Evolutionary conservation across 1,140 invertebrate genomes (phyloP).

Genomic region (Rhyzopertha dominica): DNA sequence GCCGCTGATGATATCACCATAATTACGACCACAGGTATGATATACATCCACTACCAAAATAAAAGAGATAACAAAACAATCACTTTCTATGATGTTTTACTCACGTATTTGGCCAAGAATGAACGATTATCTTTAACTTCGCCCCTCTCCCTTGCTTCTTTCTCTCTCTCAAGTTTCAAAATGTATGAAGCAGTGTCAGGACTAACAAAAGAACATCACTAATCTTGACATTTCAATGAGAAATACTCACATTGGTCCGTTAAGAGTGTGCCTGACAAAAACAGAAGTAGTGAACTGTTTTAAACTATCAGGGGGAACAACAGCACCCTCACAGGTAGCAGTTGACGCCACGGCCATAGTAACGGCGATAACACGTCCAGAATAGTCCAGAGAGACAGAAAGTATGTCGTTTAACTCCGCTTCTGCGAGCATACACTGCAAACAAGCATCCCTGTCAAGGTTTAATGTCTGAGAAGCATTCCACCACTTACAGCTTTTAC

Average conservation of each 20-base stretch:
- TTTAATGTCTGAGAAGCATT: constrained; percentile 21
- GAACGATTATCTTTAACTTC: constrained; percentile 89
- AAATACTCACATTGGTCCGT: constrained; percentile 64
- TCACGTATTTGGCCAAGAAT: constrained; percentile 96
- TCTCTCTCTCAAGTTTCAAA: constrained; percentile 85
- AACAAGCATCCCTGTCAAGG: constrained; percentile 25
- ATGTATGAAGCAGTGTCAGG: constrained; percentile 91
- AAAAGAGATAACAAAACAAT: constrained; percentile 16
- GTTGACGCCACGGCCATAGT: constrained; percentile 52
- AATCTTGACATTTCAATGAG: constrained; percentile 5
- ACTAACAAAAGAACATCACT: constrained; percentile 48
- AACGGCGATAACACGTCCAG: constrained; percentile 66
- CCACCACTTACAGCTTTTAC: constrained; percentile 67
- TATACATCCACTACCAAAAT: constrained; percentile 90
- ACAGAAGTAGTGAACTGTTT: constrained; percentile 67
- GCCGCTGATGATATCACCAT: constrained; percentile 77
- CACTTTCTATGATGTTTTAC: constrained; percentile 40
- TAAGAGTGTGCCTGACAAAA: constrained; percentile 63
- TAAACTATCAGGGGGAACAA: constrained; percentile 43
- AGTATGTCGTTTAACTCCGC: constrained; percentile 65
- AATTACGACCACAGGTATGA: constrained; percentile 81
- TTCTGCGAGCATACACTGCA: constrained; percentile 58
- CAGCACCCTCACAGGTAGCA: constrained; percentile 46
- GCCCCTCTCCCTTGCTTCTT: constrained; percentile 82
- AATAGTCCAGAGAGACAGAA: constrained; percentile 65